These are phyloP conservation scores for Cichladusa arquata DNA, from an alignment of 2,113 vertebrate genomes.

Conservation along the genomic window DNA sequence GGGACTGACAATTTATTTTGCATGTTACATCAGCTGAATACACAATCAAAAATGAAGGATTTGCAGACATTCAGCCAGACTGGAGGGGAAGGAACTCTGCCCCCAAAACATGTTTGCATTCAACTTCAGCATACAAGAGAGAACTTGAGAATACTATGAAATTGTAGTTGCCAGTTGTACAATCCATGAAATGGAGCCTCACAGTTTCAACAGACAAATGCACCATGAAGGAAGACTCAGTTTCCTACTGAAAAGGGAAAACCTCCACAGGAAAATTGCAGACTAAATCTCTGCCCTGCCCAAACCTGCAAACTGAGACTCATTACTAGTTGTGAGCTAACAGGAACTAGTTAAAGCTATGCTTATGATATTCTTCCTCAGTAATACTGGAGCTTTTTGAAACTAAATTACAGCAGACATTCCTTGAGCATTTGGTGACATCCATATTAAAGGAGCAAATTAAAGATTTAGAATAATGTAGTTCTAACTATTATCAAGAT, in stretches of 20 bases:
- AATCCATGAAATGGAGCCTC: not conserved
- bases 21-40: not conserved
- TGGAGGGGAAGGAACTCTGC: not conserved
- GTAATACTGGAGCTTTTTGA: not conserved
- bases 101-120: accelerated
- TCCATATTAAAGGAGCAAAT: not conserved
- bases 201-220: not conserved
- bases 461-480: not conserved
- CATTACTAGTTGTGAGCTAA: not conserved
- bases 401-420: not conserved
- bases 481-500: not conserved
- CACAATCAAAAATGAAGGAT: not conserved
- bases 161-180: not conserved
- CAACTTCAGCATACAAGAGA: not conserved
- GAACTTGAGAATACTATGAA: not conserved
- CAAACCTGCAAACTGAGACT: not conserved
- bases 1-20: not conserved
- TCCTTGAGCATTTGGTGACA: not conserved
- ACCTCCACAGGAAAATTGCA: not conserved
- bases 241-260: not conserved
- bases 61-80: not conserved
- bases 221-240: not conserved
- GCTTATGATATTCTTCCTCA: not conserved
- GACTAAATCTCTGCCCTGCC: not conserved
- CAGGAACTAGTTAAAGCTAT: not conserved